Base-by-base conservation (phyloP, 2,797 vertebrate genomes). In the Myotis daubentonii region DNA sequence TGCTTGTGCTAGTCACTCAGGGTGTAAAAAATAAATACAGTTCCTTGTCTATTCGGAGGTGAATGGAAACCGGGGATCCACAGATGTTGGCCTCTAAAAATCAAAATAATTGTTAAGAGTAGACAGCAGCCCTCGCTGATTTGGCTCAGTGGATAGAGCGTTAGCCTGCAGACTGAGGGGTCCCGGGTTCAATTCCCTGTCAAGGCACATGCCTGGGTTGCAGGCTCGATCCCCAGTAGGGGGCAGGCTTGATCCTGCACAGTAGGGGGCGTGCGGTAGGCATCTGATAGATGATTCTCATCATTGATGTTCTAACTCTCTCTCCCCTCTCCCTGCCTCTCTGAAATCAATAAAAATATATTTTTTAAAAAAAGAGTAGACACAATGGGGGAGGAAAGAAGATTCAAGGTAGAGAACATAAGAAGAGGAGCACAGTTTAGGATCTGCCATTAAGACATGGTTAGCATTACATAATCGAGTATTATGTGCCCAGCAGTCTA, bases 391-490 rank as follows among this genome's bases (percentile, higher is more conserved):
- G 66, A 70, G 66, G 62, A 89, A 86, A 57, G n/a, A 23, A 51
- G 1, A 55, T 57, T 62, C 28, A 28, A 89, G 78, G 76, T 3
- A 49, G n/a, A 88, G 19, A 11, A 72, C 23, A 65, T 2, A n/a
- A 62, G 68, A 9, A 87, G 33, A 66, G 25, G 28, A 75, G 15
- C 30, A 82, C 66, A 17, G 23, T 41, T 68, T 66, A 85, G 65
- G 41, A 41, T 49, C 44, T 92, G 30, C 57, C 12, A 87, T 81
- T 85, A 81, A 96, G 92, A 96, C 71, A 86, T 44, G 30, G 22
- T 72, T 60, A 51, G 4, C n/a, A 70, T 79, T 82, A 62, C 60
- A 30, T 62, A 87, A 49, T 1, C 30, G 7, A 84, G 17, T 53
- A 33, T 25, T 68, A 33, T 36, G 36, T 79, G 33, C 15, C 66